A percentile compares a stretch with the other conserved stretches of the same genome.
Evolutionary conservation across 1,140 invertebrate genomes (phyloP).

Genomic region (Anagrus nilaparvatae): DNA sequence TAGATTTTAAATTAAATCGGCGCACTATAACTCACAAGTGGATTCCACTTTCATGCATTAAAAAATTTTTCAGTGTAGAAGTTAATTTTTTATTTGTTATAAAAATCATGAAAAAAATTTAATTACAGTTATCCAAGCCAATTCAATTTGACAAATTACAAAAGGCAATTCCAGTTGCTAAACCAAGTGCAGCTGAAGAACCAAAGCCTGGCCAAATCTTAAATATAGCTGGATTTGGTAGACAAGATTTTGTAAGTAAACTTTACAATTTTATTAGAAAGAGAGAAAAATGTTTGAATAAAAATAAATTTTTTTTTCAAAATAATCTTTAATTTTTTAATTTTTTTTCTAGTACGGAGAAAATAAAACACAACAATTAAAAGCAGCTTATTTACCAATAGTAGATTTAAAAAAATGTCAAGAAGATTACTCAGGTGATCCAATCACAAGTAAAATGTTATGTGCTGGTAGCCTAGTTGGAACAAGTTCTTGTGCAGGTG

Average conservation of each 20-base stretch:
- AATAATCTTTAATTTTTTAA: background rate
- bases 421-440: background rate
- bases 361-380: background rate
- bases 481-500: background rate
- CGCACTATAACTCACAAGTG: too few species aligned
- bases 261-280: too few species aligned
- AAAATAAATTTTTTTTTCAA: background rate
- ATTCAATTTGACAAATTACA: background rate
- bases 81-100: too few species aligned
- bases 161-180: background rate
- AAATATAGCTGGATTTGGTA: conserved; percentile 3
- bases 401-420: background rate
- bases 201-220: background rate
- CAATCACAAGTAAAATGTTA: background rate
- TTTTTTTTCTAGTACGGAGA: background rate
- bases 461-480: background rate
- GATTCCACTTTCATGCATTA: too few species aligned
- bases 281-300: too few species aligned
- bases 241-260: background rate
- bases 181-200: background rate
- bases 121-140: background rate
- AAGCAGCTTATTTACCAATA: background rate
- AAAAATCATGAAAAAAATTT: background rate
- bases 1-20: too few species aligned
- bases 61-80: too few species aligned